These are phyloP conservation scores for Cerceris ruficornis DNA, from an alignment of 2,888 invertebrate species.

Conservation along the genomic window DNA sequence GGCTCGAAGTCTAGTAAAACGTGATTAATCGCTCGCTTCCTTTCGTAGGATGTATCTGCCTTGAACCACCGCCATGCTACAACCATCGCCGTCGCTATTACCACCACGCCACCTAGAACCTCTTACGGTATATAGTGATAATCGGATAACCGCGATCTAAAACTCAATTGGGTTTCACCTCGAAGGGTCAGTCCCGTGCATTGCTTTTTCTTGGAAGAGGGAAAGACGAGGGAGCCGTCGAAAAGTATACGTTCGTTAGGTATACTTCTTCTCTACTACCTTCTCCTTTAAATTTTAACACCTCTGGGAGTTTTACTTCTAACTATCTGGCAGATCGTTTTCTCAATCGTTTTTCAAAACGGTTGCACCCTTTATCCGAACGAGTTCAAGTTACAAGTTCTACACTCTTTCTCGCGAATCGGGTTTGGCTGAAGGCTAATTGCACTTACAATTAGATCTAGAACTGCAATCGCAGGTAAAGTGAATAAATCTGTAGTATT, in stretches of 20 bases:
- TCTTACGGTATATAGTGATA: constrained; percentile 64
- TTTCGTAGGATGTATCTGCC: constrained; percentile 63
- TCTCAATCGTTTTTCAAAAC: constrained; percentile 19
- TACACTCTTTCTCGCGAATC: neutral
- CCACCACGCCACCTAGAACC: constrained; percentile 18
- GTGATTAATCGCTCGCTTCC: constrained; percentile 75
- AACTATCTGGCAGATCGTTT: neutral
- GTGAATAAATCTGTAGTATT: too few relatives aligned
- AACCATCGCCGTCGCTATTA: constrained; percentile 38
- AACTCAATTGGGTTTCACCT: constrained; percentile 71
- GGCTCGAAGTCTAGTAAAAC: constrained; percentile 68
- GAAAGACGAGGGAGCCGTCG: neutral
- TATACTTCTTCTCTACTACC: neutral
- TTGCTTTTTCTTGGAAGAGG: constrained; percentile 35
- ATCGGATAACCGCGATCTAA: constrained; percentile 75
- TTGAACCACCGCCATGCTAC: constrained; percentile 31
- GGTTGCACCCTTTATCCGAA: neutral
- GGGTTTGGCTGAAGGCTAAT: too few relatives aligned
- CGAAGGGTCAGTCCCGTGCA: constrained; percentile 50
- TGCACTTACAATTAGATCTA: too few relatives aligned
- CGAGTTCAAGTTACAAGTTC: constrained; percentile 22
- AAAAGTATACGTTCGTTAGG: constrained; percentile 59
- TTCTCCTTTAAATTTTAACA: constrained; percentile 3
- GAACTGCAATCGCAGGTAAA: too few relatives aligned
- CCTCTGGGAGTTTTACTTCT: constrained; percentile 31